Evolutionary conservation across 2,113 vertebrate genomes (phyloP).

Genomic region (Oncorhynchus kisutch): DNA sequence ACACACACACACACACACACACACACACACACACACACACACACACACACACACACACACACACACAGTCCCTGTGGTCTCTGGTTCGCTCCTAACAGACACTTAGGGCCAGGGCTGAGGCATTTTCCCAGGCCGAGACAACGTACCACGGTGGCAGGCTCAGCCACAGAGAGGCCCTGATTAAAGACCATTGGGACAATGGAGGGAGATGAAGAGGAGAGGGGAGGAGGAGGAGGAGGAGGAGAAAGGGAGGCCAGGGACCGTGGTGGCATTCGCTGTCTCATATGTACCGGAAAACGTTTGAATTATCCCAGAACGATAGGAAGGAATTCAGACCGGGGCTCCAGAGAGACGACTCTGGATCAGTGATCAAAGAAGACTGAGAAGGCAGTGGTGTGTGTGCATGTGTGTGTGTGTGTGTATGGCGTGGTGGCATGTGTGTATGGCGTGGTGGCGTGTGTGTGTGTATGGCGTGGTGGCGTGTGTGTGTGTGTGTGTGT

Average conservation of each 20-base stretch:
- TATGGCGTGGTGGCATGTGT: conserved; percentile 32
- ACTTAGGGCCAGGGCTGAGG: conserved; percentile 56
- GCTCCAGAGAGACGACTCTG: conserved; percentile 72
- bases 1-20: too few relatives aligned
- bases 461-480: too few relatives aligned
- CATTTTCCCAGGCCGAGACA: conserved; percentile 77
- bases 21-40: too few relatives aligned
- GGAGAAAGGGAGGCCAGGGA: conserved; percentile 7
- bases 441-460: conserved; percentile 12
- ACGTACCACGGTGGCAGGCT: conserved; percentile 71
- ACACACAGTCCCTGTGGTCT: conserved; percentile 66
- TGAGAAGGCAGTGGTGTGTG: conserved; percentile 60
- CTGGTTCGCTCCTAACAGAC: conserved; percentile 61
- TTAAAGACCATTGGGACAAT: conserved; percentile 78
- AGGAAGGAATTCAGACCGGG: conserved; percentile 72
- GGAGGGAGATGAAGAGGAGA: conserved; percentile 60
- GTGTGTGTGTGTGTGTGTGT: not conserved
- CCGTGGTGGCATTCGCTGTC: conserved; percentile 72
- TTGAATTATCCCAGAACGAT: conserved; percentile 78
- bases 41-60: conserved; percentile 8
- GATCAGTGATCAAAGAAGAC: conserved; percentile 66
- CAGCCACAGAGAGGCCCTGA: conserved; percentile 71
- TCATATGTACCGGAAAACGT: conserved; percentile 74
- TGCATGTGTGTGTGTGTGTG: not conserved
- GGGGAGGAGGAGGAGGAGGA: not conserved